Percentiles rank a stretch among this genome's conserved stretches.
These are phyloP conservation scores for Fundulus diaphanus DNA, from an alignment of 2,797 vertebrate species.

Conservation along the genomic window DNA sequence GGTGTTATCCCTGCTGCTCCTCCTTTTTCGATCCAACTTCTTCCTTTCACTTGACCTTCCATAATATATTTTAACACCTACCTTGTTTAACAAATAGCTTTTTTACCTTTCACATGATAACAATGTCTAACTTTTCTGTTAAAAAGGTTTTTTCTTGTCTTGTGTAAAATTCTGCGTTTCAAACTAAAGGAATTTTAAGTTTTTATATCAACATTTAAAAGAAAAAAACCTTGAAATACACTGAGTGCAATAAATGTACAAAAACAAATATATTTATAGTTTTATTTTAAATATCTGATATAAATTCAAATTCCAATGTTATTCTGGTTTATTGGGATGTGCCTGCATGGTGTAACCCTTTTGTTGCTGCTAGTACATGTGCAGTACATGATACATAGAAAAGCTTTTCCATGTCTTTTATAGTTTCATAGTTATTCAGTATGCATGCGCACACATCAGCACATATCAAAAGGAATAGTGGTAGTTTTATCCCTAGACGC, in stretches of 20 bases:
- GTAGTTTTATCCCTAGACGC: background rate
- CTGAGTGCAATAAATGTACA: background rate
- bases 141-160: background rate
- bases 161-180: background rate
- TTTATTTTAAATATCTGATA: background rate
- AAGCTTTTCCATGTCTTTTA: slow-evolving; percentile 11
- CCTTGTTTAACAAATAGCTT: background rate
- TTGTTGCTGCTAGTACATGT: background rate
- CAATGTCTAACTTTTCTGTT: background rate
- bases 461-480: slow-evolving; percentile 7
- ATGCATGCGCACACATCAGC: slow-evolving; percentile 5
- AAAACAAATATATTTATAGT: background rate
- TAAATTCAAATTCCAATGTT: background rate
- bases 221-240: background rate
- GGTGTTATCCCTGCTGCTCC: background rate
- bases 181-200: background rate
- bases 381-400: background rate
- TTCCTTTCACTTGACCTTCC: background rate
- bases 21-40: background rate
- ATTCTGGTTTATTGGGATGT: background rate
- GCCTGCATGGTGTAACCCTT: background rate
- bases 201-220: background rate
- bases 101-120: background rate
- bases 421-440: background rate
- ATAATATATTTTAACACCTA: background rate